Evolutionary conservation across 2,888 invertebrate genomes (phyloP).

Genomic region (Campopleginae sp.): DNA sequence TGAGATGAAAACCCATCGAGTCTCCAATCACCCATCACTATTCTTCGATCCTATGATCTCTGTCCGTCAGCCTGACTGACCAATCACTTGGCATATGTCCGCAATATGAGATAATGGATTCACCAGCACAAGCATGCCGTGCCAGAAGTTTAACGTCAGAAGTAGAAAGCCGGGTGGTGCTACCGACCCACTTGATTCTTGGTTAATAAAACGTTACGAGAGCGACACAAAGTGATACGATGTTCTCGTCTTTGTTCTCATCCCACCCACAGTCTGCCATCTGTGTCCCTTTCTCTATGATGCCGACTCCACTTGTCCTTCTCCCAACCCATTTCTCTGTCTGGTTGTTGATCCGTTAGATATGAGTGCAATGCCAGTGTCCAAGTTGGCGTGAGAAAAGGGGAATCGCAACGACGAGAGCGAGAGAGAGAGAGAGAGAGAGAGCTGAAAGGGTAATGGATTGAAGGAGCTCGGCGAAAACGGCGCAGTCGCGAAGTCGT

Average conservation of each 20-base stretch:
- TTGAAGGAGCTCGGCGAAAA: constrained; percentile 75
- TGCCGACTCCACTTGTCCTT: constrained; percentile 39
- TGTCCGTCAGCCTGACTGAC: not conserved
- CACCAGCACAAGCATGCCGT: not conserved
- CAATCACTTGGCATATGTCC: not conserved
- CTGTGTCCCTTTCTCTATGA: not conserved
- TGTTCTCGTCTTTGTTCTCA: constrained; percentile 69
- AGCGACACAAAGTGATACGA: constrained; percentile 79
- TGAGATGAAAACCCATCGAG: not conserved
- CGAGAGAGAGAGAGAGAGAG: constrained; percentile 35
- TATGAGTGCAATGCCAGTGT: constrained; percentile 36
- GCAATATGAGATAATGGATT: not conserved
- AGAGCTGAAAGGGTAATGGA: constrained; percentile 72
- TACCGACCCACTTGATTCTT: constrained; percentile 74
- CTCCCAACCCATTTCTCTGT: constrained; percentile 3
- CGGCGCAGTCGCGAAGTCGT: constrained; percentile 79
- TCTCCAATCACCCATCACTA: not conserved
- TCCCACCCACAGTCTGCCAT: constrained; percentile 3
- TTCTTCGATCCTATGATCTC: too few species aligned
- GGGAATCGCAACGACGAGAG: constrained; percentile 38
- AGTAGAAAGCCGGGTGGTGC: constrained; percentile 1
- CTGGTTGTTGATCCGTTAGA: constrained; percentile 3
- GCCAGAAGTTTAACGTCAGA: not conserved
- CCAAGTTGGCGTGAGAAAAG: constrained; percentile 55
- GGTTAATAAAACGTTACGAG: constrained; percentile 79